These are phyloP conservation scores for Chironomus striatipennis DNA, from an alignment of 1,140 invertebrate species.

Conservation along the genomic window DNA sequence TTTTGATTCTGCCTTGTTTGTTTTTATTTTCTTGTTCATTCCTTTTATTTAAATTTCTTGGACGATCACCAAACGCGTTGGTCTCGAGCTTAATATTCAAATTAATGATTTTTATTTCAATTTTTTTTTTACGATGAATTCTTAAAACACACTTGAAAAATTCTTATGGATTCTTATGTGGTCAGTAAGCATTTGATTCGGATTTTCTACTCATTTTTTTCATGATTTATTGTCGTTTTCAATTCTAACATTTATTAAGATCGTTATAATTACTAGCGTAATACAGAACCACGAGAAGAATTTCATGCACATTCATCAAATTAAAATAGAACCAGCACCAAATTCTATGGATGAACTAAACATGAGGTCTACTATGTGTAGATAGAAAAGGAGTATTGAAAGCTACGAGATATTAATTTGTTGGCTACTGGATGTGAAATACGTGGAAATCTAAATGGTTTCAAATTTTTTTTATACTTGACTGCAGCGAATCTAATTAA, in stretches of 20 bases:
- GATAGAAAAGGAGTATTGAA: background rate
- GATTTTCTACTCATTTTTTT: background rate
- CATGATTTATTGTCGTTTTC: no score
- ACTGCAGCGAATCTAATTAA: no score
- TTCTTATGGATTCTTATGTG: background rate
- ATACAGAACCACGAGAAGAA: background rate
- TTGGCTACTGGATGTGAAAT: background rate
- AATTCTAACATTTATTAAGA: background rate
- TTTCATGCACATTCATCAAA: constrained; percentile 20
- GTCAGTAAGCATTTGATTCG: background rate
- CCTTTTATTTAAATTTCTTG: background rate
- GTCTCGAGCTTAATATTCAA: background rate
- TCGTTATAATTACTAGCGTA: constrained; percentile 11
- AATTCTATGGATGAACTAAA: no score
- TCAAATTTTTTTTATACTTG: no score
- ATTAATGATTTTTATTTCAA: background rate
- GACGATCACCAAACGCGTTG: background rate
- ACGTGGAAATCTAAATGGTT: no score
- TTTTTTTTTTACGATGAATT: no score
- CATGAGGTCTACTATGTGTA: background rate
- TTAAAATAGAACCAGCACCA: background rate
- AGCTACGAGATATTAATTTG: background rate
- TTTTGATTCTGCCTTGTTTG: no score
- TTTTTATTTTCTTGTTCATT: no score
- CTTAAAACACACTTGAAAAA: background rate